These are phyloP conservation scores for Glaucopsyche alexis DNA, from an alignment of 2,888 invertebrate species.

Conservation along the genomic window DNA sequence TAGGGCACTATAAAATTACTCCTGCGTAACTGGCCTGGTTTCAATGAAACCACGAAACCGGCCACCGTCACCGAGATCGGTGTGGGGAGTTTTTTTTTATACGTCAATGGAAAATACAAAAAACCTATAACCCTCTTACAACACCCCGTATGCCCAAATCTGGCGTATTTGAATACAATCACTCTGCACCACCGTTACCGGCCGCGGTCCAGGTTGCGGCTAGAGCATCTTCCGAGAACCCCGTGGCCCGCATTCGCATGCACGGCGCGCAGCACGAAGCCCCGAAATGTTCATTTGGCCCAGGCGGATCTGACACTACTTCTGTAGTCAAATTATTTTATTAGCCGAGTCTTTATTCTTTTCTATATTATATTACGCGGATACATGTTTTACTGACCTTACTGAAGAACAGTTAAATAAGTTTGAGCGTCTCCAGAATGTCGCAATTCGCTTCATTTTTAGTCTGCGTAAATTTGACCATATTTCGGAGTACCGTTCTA, in stretches of 20 bases:
- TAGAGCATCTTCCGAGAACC: slow-evolving; percentile 17
- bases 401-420: background rate
- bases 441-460: no score
- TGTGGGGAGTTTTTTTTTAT: no score
- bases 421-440: no score
- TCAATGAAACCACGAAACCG: no score
- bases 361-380: no score
- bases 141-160: background rate
- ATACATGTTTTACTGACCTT: background rate
- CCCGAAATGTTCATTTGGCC: slow-evolving; percentile 2
- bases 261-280: background rate
- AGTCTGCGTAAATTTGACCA: no score
- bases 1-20: no score
- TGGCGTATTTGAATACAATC: slow-evolving; percentile 21
- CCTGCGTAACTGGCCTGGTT: no score
- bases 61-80: no score
- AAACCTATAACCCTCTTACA: no score
- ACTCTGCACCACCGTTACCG: background rate
- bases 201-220: slow-evolving; percentile 3
- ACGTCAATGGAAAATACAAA: no score
- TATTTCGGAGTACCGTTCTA: no score
- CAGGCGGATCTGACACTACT: background rate
- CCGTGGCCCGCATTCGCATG: background rate
- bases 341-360: background rate
- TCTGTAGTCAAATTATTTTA: background rate